Percentiles rank a stretch among this genome's conserved stretches.
phyloP scores from a whole-genome alignment of 2,797 vertebrate genomes.

The Florisuga fusca region DNA sequence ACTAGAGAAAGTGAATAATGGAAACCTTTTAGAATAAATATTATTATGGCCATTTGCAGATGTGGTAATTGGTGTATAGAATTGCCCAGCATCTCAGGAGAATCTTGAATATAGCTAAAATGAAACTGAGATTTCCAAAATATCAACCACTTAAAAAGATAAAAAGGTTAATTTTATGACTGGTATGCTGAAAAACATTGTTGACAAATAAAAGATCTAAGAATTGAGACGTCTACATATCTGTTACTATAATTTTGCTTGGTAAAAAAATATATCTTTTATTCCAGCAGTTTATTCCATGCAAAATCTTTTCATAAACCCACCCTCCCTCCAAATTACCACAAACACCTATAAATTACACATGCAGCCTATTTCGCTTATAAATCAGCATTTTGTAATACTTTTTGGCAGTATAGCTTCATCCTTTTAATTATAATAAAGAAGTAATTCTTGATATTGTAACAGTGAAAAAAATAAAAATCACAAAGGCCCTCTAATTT shows the following conservation, averaged over 20 bases:
- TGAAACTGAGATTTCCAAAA: conserved; percentile 7
- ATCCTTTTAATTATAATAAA: neutral
- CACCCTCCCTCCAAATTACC: neutral
- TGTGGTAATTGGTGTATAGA: neutral
- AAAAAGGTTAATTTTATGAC: neutral
- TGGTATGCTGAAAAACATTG: neutral
- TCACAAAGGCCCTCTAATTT: neutral
- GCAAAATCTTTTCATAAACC: neutral
- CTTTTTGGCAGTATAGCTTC: neutral
- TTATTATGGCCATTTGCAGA: conserved; percentile 6
- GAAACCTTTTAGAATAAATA: conserved; percentile 3
- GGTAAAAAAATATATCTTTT: neutral
- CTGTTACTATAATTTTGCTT: neutral
- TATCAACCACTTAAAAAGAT: neutral
- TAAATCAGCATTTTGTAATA: neutral
- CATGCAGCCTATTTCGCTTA: neutral
- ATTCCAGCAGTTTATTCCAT: neutral
- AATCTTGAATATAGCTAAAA: neutral
- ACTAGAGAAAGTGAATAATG: neutral
- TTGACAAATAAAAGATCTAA: neutral
- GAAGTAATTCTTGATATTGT: neutral
- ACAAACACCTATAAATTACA: neutral
- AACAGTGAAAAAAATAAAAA: neutral
- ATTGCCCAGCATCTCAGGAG: neutral
- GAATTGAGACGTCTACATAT: neutral